A percentile compares a stretch with the other conserved stretches of the same genome.
phyloP scores from a whole-genome alignment of 2,797 vertebrate species.

The Cetoscarus ocellatus region DNA sequence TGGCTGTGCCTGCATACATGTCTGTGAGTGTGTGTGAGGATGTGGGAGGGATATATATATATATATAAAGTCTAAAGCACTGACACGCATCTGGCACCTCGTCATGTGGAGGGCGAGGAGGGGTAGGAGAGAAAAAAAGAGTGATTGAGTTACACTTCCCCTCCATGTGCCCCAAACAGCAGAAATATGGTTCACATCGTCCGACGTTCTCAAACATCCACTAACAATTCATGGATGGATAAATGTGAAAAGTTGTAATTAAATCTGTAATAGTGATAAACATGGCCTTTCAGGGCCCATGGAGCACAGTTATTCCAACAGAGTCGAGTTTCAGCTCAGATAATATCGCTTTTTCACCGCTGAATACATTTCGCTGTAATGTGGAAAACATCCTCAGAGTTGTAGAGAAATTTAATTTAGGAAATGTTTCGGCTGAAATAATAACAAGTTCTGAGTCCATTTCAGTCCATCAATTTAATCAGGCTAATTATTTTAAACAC shows the following conservation, averaged over 20 bases:
- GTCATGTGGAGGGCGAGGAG: constrained; percentile 68
- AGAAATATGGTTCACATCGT: constrained; percentile 83
- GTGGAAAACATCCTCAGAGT: constrained; percentile 70
- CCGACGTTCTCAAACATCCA: constrained; percentile 82
- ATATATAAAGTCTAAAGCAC: constrained; percentile 77
- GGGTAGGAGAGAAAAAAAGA: constrained; percentile 57
- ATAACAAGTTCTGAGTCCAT: constrained; percentile 45
- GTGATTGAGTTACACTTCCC: constrained; percentile 84
- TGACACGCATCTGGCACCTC: constrained; percentile 84
- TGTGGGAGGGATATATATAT: constrained; percentile 69
- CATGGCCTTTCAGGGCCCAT: constrained; percentile 74
- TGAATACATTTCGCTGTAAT: constrained; percentile 62
- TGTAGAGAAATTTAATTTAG: constrained; percentile 58
- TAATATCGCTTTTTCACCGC: constrained; percentile 57
- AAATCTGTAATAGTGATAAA: constrained; percentile 82
- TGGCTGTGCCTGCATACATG: constrained; percentile 12
- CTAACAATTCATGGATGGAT: constrained; percentile 83
- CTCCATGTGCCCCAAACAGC: constrained; percentile 76
- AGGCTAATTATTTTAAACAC: constrained; percentile 42
- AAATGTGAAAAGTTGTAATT: constrained; percentile 82
- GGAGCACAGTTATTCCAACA: constrained; percentile 66
- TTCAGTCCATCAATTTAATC: constrained; percentile 58
- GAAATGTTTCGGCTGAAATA: constrained; percentile 53
- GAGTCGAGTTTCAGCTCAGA: constrained; percentile 72
- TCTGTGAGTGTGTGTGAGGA: constrained; percentile 56